These are phyloP conservation scores for Podarcis lilfordi DNA, from an alignment of 2,797 vertebrate genomes.

Conservation along the genomic window DNA sequence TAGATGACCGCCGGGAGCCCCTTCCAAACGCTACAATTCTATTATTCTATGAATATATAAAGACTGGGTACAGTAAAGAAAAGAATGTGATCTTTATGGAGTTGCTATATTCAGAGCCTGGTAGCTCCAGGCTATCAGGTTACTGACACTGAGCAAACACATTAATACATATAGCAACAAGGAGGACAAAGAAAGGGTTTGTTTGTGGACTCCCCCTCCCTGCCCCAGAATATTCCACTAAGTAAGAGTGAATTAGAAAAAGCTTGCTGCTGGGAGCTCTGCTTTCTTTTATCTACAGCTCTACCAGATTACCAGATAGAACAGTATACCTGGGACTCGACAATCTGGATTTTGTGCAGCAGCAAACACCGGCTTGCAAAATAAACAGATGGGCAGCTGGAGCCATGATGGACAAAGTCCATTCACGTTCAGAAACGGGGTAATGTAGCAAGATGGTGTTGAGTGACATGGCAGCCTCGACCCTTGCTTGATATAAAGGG, in stretches of 20 bases:
- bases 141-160: slow-evolving; percentile 59
- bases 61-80: slow-evolving; percentile 15
- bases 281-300: not conserved
- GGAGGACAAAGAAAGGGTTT: slow-evolving; percentile 52
- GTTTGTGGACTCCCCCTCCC: slow-evolving; percentile 9
- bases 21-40: too few relatives aligned
- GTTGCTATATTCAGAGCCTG: slow-evolving; percentile 43
- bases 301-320: not conserved
- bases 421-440: slow-evolving; percentile 41
- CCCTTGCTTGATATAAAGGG: slow-evolving; percentile 47
- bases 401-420: slow-evolving; percentile 34
- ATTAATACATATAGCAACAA: slow-evolving; percentile 56
- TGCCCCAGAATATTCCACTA: slow-evolving; percentile 17
- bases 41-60: not conserved
- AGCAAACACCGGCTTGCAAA: slow-evolving; percentile 26
- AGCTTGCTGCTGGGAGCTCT: not conserved
- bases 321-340: not conserved
- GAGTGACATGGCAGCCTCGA: slow-evolving; percentile 57
- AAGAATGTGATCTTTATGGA: slow-evolving; percentile 35
- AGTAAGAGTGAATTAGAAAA: slow-evolving; percentile 19
- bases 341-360: slow-evolving; percentile 18
- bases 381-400: slow-evolving; percentile 31
- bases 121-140: slow-evolving; percentile 60
- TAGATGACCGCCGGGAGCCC: too few relatives aligned
- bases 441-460: slow-evolving; percentile 37